These are phyloP conservation scores for Baccha elongata DNA, from an alignment of 2,888 invertebrate species.

Conservation along the genomic window DNA sequence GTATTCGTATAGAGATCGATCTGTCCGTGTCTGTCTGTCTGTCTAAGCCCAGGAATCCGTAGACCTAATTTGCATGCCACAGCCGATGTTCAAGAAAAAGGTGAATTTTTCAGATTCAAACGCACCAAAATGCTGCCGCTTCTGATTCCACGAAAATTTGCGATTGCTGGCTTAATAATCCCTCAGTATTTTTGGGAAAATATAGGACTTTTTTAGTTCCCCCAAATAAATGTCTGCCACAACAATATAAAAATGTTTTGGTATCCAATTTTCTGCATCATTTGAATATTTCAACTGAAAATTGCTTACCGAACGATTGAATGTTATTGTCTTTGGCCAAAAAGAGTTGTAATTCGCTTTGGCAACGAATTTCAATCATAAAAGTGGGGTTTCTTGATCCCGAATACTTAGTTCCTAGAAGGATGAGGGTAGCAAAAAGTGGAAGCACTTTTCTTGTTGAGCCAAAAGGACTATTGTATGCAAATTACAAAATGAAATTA, in stretches of 20 bases:
- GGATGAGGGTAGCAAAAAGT: slow-evolving; percentile 20
- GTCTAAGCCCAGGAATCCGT: slow-evolving; percentile 49
- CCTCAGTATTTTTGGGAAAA: slow-evolving; percentile 32
- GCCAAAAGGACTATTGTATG: slow-evolving; percentile 69
- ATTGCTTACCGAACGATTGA: slow-evolving; percentile 11
- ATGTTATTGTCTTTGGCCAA: slow-evolving; percentile 24
- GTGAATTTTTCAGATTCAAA: slow-evolving; percentile 55
- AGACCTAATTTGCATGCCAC: slow-evolving; percentile 72
- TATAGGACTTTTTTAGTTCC: slow-evolving; percentile 30
- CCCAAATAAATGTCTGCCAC: slow-evolving; percentile 11
- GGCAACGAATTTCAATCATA: slow-evolving; percentile 69
- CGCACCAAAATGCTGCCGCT: slow-evolving; percentile 42
- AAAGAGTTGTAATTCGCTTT: slow-evolving; percentile 54
- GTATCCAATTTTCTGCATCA: slow-evolving; percentile 65
- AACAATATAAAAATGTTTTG: slow-evolving; percentile 30
- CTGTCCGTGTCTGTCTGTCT: slow-evolving; percentile 48
- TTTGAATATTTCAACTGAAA: slow-evolving; percentile 70
- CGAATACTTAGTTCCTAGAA: slow-evolving; percentile 11
- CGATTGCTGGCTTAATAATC: slow-evolving; percentile 53
- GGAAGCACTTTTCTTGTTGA: slow-evolving; percentile 34
- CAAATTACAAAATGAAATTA: slow-evolving; percentile 65
- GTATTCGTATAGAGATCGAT: slow-evolving; percentile 53
- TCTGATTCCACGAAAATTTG: slow-evolving; percentile 65
- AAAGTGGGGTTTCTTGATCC: slow-evolving; percentile 57
- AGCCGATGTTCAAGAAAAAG: slow-evolving; percentile 39